phyloP scores from a whole-genome alignment of 2,113 vertebrate species.

The Calyptommatus sinebrachiatus region DNA sequence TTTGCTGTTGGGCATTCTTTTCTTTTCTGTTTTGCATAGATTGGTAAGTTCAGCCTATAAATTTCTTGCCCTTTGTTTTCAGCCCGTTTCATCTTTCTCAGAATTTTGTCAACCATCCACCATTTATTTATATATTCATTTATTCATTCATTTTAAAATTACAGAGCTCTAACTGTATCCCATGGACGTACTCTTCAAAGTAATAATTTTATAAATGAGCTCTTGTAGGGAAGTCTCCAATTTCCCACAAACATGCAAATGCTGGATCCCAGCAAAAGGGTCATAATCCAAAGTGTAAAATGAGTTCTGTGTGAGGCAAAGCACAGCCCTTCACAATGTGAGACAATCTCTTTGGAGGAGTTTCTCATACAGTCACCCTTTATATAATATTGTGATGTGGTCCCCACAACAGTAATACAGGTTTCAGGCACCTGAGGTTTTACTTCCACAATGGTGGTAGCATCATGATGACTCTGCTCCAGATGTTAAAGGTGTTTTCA shows the following conservation, averaged over 20 bases:
- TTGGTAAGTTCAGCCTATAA: too few relatives aligned
- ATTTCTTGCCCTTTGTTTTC: neutral
- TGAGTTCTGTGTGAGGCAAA: neutral
- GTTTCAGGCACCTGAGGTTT: too few relatives aligned
- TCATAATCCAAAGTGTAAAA: neutral
- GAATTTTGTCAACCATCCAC: conserved; percentile 37
- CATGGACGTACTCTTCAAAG: neutral
- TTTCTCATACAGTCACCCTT: too few relatives aligned
- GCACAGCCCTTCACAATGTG: neutral
- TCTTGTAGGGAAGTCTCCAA: neutral
- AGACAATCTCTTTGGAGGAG: neutral
- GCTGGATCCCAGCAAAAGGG: neutral
- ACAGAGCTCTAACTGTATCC: neutral
- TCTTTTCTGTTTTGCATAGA: too few relatives aligned
- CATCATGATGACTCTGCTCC: too few relatives aligned
- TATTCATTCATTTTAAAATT: neutral
- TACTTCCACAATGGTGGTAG: too few relatives aligned
- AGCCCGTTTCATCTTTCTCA: neutral
- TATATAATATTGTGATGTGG: too few relatives aligned
- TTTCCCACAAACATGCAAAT: neutral
- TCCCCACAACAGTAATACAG: too few relatives aligned
- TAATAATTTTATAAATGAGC: neutral
- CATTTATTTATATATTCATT: neutral
- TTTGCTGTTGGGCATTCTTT: neutral
- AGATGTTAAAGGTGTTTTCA: too few relatives aligned